phyloP scores from a whole-genome alignment of 2,888 invertebrate species.

The Drosophila mercatorum region DNA sequence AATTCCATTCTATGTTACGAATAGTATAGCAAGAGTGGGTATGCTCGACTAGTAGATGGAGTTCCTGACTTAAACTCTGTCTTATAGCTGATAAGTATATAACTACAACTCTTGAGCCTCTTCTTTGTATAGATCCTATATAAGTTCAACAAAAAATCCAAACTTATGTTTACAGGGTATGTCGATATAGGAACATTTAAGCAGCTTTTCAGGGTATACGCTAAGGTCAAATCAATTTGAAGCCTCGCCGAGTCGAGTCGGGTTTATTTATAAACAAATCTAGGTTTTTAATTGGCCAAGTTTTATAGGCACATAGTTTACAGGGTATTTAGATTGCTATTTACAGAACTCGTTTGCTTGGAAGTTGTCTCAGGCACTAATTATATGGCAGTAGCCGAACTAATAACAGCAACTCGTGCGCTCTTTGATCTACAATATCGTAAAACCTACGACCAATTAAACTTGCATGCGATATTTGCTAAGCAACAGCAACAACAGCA shows the following conservation, averaged over 20 bases:
- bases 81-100: too few species aligned
- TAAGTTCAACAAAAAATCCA: too few species aligned
- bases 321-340: constrained; percentile 7
- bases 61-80: too few species aligned
- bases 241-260: neutral
- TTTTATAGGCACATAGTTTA: neutral
- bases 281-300: neutral
- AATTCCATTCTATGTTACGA: neutral
- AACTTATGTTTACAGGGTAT: neutral
- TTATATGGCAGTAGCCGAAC: neutral
- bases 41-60: neutral
- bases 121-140: too few species aligned
- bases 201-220: neutral
- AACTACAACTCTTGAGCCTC: too few species aligned
- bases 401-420: neutral
- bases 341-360: constrained; percentile 3
- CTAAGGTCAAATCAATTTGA: neutral
- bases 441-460: constrained; percentile 9
- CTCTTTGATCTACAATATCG: constrained; percentile 16
- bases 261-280: neutral
- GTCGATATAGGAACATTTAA: neutral
- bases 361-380: neutral
- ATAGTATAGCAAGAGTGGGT: neutral
- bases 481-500: constrained; percentile 3
- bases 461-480: constrained; percentile 1